Evolutionary conservation across 2,888 invertebrate species (phyloP).

Genomic region (Sesia bembeciformis): DNA sequence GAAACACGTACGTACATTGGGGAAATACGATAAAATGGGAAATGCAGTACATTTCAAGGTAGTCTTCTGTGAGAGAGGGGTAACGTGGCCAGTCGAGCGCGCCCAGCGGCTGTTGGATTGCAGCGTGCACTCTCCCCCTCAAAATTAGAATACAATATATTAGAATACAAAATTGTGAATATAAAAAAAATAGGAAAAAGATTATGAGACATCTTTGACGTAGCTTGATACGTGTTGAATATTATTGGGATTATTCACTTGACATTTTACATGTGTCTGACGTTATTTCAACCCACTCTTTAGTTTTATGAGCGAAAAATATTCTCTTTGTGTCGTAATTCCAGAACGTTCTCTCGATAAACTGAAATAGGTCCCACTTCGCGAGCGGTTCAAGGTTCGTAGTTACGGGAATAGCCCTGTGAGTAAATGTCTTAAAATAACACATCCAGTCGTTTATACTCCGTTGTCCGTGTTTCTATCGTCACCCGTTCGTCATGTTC

Average conservation of each 20-base stretch:
- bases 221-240: neutral
- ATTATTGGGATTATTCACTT: conserved; percentile 1
- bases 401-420: conserved; percentile 46
- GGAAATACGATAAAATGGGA: too few species aligned
- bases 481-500: conserved; percentile 1
- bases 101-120: too few species aligned
- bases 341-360: conserved; percentile 44
- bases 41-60: too few species aligned
- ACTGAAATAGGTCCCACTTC: conserved; percentile 54
- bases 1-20: too few species aligned
- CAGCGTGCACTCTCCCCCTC: too few species aligned
- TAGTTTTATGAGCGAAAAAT: conserved; percentile 2
- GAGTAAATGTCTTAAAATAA: conserved; percentile 57
- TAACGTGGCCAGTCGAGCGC: too few species aligned
- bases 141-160: too few species aligned
- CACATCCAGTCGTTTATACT: conserved; percentile 17
- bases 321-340: conserved; percentile 8
- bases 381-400: conserved; percentile 55
- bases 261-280: conserved; percentile 5
- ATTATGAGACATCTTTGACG: too few species aligned
- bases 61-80: too few species aligned
- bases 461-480: conserved; percentile 8
- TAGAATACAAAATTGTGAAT: too few species aligned
- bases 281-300: conserved; percentile 9
- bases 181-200: too few species aligned